Evolutionary conservation across 1,140 invertebrate species (phyloP).

Genomic region (Pachypsylla venusta): DNA sequence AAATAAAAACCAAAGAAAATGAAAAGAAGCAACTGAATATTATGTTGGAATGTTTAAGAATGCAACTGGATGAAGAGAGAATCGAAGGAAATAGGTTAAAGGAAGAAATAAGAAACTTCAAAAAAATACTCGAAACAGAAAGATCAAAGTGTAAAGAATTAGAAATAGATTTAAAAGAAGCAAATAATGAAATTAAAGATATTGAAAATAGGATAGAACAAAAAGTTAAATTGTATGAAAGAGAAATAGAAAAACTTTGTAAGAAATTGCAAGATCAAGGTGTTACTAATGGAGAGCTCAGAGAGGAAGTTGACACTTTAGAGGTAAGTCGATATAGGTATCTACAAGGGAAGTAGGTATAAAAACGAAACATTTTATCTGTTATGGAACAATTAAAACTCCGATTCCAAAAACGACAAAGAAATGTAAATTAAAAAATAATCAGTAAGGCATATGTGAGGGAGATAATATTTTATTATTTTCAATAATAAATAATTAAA

Average conservation of each 20-base stretch:
- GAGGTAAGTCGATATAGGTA: too few species aligned
- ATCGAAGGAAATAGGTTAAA: too few species aligned
- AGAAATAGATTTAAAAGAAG: constrained; percentile 17
- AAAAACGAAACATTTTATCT: background rate
- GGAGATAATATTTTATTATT: too few species aligned
- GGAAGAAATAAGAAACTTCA: background rate
- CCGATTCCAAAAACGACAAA: too few species aligned
- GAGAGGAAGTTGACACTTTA: constrained; percentile 26
- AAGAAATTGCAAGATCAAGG: constrained; percentile 24
- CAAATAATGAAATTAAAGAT: constrained; percentile 17
- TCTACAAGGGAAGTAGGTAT: background rate
- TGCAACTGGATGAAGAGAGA: constrained; percentile 15
- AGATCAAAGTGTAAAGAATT: constrained; percentile 14
- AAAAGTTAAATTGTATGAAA: constrained; percentile 22
- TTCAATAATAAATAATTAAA: too few species aligned
- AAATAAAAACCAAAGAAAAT: constrained; percentile 19
- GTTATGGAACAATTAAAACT: too few species aligned
- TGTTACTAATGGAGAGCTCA: constrained; percentile 26
- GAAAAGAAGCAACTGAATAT: constrained; percentile 18
- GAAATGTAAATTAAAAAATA: too few species aligned
- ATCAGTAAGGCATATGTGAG: too few species aligned
- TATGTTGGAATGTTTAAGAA: constrained; percentile 3
- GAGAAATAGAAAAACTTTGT: constrained; percentile 19
- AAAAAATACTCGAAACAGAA: background rate
- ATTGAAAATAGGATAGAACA: constrained; percentile 16